Percentiles rank a stretch among this genome's conserved stretches.
Evolutionary conservation across 2,113 vertebrate genomes (phyloP).

Genomic region (Otis tarda): DNA sequence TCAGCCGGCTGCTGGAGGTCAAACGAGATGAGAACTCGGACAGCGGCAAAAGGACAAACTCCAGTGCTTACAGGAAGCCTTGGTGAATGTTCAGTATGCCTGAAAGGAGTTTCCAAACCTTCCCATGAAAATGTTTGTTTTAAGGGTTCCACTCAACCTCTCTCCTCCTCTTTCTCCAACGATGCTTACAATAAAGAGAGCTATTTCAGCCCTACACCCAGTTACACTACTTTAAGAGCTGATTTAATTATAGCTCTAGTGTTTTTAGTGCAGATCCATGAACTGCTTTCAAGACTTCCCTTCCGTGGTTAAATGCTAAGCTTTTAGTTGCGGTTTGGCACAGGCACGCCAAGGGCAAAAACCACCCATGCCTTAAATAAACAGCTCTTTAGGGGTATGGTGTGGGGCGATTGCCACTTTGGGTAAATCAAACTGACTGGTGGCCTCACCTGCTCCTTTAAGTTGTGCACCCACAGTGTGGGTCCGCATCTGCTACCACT

Average conservation of each 20-base stretch:
- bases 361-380: neutral
- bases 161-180: neutral
- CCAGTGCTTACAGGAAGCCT: neutral
- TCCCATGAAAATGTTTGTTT: neutral
- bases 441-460: neutral
- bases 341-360: accelerated
- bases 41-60: constrained; percentile 8
- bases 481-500: neutral
- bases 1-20: neutral
- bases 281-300: neutral
- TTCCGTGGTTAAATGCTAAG: neutral
- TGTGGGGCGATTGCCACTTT: neutral
- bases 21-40: neutral
- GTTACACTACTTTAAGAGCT: neutral
- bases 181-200: neutral
- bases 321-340: neutral
- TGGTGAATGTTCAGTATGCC: neutral
- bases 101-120: neutral
- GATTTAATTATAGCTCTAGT: constrained; percentile 6
- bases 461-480: accelerated
- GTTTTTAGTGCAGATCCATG: neutral
- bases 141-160: neutral
- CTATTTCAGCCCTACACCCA: neutral
- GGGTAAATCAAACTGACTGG: neutral
- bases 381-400: neutral